These are phyloP conservation scores for Serrognathus titanus DNA, from an alignment of 2,888 invertebrate genomes.

Conservation along the genomic window DNA sequence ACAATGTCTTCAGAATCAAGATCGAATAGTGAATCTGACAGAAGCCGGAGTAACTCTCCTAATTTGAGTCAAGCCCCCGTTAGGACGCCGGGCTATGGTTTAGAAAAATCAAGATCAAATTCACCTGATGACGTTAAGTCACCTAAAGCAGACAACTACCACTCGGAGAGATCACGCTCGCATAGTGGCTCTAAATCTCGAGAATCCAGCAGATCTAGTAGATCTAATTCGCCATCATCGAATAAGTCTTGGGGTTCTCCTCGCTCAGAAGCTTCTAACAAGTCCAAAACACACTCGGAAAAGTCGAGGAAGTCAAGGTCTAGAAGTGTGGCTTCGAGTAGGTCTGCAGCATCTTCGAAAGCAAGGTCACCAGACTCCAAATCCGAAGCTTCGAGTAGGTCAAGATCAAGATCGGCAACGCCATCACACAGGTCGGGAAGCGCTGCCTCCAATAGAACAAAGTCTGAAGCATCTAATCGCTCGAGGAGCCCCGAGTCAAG, in stretches of 20 bases:
- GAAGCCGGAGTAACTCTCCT: slow-evolving; percentile 47
- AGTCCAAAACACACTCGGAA: slow-evolving; percentile 20
- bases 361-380: slow-evolving; percentile 25
- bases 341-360: slow-evolving; percentile 21
- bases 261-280: slow-evolving; percentile 16
- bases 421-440: slow-evolving; percentile 38
- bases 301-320: slow-evolving; percentile 25
- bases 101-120: slow-evolving; percentile 37
- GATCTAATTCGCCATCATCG: slow-evolving; percentile 22
- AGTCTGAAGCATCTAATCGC: slow-evolving; percentile 39
- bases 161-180: slow-evolving; percentile 12
- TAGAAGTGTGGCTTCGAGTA: slow-evolving; percentile 24
- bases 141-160: slow-evolving; percentile 1
- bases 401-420: slow-evolving; percentile 13
- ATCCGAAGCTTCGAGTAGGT: slow-evolving; percentile 21
- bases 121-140: slow-evolving; percentile 12
- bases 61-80: slow-evolving; percentile 39
- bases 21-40: slow-evolving; percentile 45
- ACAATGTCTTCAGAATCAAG: slow-evolving; percentile 50
- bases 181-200: slow-evolving; percentile 12
- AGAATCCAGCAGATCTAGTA: slow-evolving; percentile 12
- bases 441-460: slow-evolving; percentile 52
- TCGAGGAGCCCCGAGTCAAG: slow-evolving; percentile 30
- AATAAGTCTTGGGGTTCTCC: slow-evolving; percentile 20
- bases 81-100: slow-evolving; percentile 45